A percentile compares a stretch with the other conserved stretches of the same genome.
phyloP scores from a whole-genome alignment of 1,140 invertebrate genomes.

The Hyles euphorbiae region DNA sequence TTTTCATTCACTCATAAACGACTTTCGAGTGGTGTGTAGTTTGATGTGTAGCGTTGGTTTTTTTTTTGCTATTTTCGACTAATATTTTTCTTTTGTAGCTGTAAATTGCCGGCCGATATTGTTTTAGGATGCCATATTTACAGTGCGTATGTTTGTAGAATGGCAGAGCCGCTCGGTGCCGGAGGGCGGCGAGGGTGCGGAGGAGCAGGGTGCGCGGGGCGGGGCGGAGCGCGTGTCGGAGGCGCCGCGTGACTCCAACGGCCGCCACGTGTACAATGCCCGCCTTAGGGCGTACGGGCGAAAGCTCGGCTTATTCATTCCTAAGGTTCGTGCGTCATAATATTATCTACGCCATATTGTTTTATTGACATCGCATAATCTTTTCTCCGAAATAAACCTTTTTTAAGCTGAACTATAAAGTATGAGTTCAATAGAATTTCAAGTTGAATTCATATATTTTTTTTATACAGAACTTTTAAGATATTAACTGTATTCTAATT shows the following conservation, averaged over 20 bases:
- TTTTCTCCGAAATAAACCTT: background rate
- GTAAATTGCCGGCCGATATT: too few relatives aligned
- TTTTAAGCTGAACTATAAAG: background rate
- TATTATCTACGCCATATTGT: background rate
- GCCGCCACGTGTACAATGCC: slow-evolving; percentile 48
- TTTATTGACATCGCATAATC: background rate
- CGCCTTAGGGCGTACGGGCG: slow-evolving; percentile 54
- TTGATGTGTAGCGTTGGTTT: slow-evolving; percentile 2
- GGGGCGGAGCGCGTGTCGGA: slow-evolving; percentile 23
- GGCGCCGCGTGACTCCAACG: slow-evolving; percentile 33
- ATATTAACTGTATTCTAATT: too few relatives aligned
- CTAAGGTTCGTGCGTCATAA: slow-evolving; percentile 50
- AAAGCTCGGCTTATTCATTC: slow-evolving; percentile 68
- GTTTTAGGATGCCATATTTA: background rate
- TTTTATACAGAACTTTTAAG: background rate
- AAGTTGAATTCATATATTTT: background rate
- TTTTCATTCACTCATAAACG: background rate
- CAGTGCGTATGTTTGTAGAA: slow-evolving; percentile 13
- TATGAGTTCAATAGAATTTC: background rate
- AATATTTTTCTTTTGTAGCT: slow-evolving; percentile 1
- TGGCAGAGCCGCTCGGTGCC: slow-evolving; percentile 33
- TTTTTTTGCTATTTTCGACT: background rate
- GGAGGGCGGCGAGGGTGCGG: slow-evolving; percentile 25
- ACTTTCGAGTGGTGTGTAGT: slow-evolving; percentile 2
- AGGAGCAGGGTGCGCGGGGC: slow-evolving; percentile 14